Conservation (phyloP, 2,113 vertebrate species). For the Chiloscyllium plagiosum region DNA sequence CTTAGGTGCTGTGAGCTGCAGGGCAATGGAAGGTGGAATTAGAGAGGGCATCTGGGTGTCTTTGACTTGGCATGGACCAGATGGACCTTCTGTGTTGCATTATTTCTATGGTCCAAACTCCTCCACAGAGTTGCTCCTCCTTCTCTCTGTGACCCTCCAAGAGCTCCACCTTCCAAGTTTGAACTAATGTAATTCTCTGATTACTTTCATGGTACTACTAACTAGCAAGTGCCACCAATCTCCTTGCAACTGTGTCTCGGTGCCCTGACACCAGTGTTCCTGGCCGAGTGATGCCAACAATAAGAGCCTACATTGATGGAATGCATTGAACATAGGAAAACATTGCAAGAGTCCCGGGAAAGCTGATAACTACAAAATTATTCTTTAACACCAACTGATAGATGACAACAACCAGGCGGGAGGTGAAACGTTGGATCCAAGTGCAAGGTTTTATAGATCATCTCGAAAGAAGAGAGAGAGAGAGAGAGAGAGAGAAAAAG, state of each 20-base stretch:
- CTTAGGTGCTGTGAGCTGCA: no score
- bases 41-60: no score
- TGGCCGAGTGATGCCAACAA: not conserved
- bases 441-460: not conserved
- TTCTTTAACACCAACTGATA: no score
- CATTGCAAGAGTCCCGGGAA: no score
- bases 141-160: not conserved
- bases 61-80: no score
- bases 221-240: not conserved
- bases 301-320: no score
- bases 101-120: not conserved
- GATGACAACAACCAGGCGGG: no score
- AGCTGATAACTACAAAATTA: no score
- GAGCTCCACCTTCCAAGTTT: not conserved
- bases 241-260: not conserved
- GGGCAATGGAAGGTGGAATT: no score
- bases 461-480: not conserved
- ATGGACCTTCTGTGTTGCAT: no score
- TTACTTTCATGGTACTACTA: not conserved
- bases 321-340: no score
- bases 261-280: not conserved
- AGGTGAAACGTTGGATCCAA: no score
- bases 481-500: not conserved
- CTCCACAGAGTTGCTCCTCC: not conserved
- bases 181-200: not conserved